Conservation (phyloP, 1,140 invertebrate genomes). For the Chymomyza costata region DNA sequence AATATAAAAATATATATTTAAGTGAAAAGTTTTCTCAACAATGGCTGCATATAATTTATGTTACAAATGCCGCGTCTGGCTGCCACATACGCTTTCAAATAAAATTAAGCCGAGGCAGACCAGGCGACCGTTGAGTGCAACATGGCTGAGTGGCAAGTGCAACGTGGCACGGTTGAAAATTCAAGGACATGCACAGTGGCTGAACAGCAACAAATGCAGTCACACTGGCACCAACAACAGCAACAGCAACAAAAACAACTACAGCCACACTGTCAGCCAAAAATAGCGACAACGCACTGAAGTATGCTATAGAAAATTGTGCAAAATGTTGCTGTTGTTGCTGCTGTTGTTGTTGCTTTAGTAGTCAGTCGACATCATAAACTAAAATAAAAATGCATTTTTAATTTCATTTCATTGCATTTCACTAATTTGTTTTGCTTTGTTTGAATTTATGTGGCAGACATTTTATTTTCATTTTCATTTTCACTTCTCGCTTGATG, state of each 20-base stretch:
- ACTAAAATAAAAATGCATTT: slow-evolving; percentile 39
- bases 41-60: no score
- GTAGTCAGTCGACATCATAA: slow-evolving; percentile 9
- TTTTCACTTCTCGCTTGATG: slow-evolving; percentile 39
- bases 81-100: slow-evolving; percentile 7
- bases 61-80: slow-evolving; percentile 7
- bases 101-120: slow-evolving; percentile 14
- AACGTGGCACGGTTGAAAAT: slow-evolving; percentile 1
- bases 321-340: slow-evolving; percentile 13
- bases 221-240: no score
- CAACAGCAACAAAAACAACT: no score
- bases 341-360: no score
- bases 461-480: slow-evolving; percentile 7
- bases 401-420: slow-evolving; percentile 57
- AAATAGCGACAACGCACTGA: slow-evolving; percentile 31
- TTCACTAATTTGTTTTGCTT: slow-evolving; percentile 31
- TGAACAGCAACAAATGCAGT: no score
- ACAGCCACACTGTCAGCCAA: no score
- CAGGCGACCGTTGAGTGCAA: background rate
- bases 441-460: slow-evolving; percentile 6
- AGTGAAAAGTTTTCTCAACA: no score
- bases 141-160: slow-evolving; percentile 10
- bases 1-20: no score
- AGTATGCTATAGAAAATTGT: slow-evolving; percentile 42
- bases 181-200: slow-evolving; percentile 26